A percentile compares a stretch with the other conserved stretches of the same genome.
phyloP scores from a whole-genome alignment of 2,113 vertebrate genomes.

The Chrysochloris asiatica region DNA sequence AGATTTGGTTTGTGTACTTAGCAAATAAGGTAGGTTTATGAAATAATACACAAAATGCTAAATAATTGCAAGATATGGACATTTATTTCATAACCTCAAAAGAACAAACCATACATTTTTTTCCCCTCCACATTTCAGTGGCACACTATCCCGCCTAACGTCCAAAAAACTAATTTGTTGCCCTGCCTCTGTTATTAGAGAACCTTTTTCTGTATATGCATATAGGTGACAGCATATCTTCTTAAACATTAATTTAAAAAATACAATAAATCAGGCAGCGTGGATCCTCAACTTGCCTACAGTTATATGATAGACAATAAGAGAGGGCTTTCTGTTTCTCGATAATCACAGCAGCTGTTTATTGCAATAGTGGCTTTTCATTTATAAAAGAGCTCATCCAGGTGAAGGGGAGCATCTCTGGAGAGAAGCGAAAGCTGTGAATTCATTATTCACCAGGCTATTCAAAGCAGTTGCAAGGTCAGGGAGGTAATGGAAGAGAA shows the following conservation, averaged over 20 bases:
- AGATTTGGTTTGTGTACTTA: neutral
- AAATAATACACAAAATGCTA: neutral
- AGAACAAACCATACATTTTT: neutral
- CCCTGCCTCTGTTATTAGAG: neutral
- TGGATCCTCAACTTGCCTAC: conserved; percentile 54
- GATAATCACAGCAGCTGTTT: conserved; percentile 72
- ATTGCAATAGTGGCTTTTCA: conserved; percentile 63
- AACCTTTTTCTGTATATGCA: conserved; percentile 14
- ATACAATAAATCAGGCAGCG: neutral
- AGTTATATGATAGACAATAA: conserved; percentile 60
- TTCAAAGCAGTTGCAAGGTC: conserved; percentile 34
- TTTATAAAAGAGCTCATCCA: conserved; percentile 68
- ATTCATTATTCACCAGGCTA: conserved; percentile 61
- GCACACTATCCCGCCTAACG: neutral
- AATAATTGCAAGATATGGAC: neutral
- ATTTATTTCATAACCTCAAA: no score
- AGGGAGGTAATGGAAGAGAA: neutral
- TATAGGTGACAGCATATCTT: conserved; percentile 41
- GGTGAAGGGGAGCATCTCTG: conserved; percentile 54
- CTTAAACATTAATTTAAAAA: no score
- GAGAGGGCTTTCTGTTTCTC: conserved; percentile 58
- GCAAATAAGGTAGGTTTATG: neutral
- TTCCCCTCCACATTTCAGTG: no score
- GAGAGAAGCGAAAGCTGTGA: neutral
- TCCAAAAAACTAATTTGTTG: rapidly evolving